Evolutionary conservation across 1,140 invertebrate genomes (phyloP).

Genomic region (Hestina assimilis): DNA sequence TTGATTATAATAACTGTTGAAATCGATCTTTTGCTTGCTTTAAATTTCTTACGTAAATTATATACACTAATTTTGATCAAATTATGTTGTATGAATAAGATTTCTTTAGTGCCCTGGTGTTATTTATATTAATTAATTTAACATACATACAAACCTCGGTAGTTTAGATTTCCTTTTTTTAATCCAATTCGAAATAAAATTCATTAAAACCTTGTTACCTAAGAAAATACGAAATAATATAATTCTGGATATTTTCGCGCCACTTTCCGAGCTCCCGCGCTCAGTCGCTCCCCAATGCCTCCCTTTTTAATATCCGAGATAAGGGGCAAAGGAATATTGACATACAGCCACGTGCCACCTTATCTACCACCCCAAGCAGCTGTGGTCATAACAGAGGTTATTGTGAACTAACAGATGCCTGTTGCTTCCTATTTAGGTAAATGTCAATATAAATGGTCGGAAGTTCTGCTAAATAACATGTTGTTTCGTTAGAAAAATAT

Average conservation of each 20-base stretch:
- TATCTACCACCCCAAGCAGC: constrained; percentile 45
- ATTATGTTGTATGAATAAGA: too few species aligned
- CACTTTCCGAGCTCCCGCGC: neutral
- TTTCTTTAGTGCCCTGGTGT: too few species aligned
- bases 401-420: constrained; percentile 48
- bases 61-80: too few species aligned
- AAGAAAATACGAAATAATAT: too few species aligned
- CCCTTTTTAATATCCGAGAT: constrained; percentile 38
- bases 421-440: constrained; percentile 48
- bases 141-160: too few species aligned
- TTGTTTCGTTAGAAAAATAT: constrained; percentile 2
- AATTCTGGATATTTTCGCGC: too few species aligned
- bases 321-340: constrained; percentile 43
- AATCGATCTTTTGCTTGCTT: too few species aligned
- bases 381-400: constrained; percentile 41
- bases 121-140: too few species aligned
- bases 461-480: constrained; percentile 13
- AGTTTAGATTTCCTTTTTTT: too few species aligned
- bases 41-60: too few species aligned
- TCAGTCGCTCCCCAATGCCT: constrained; percentile 14
- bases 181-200: too few species aligned
- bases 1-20: neutral
- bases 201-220: too few species aligned
- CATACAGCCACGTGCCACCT: constrained; percentile 44
- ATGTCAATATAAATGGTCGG: constrained; percentile 24